Evolutionary conservation across 2,113 vertebrate genomes (phyloP).

Genomic region (Gadus chalcogrammus): DNA sequence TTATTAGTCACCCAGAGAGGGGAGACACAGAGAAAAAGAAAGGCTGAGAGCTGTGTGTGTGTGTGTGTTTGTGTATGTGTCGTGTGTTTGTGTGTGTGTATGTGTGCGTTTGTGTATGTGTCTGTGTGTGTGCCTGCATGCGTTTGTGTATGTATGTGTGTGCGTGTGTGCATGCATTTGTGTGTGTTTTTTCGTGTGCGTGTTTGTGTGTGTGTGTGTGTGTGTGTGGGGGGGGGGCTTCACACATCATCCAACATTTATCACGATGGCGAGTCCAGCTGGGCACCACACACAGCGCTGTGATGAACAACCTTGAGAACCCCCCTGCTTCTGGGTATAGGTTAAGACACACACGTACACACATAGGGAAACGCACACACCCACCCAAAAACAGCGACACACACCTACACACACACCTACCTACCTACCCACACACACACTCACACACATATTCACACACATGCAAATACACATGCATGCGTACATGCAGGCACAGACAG

Average conservation of each 20-base stretch:
- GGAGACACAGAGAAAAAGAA: too few relatives aligned
- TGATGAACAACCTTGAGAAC: constrained; percentile 11
- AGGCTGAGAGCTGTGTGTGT: not conserved
- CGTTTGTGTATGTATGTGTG: too few relatives aligned
- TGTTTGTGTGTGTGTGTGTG: not conserved
- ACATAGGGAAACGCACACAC: not conserved
- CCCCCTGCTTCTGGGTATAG: constrained; percentile 4
- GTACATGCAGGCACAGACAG: not conserved
- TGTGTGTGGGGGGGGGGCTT: not conserved
- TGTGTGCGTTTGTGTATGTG: too few relatives aligned
- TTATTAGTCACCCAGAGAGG: not conserved
- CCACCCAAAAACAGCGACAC: not conserved
- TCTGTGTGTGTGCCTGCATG: not conserved
- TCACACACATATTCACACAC: not conserved
- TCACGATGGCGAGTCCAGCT: constrained; percentile 13
- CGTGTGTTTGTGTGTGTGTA: too few relatives aligned
- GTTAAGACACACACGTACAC: constrained; percentile 2
- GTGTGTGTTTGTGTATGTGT: not conserved
- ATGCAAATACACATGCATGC: constrained; percentile 1
- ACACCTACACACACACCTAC: not conserved
- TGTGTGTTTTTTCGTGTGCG: too few relatives aligned
- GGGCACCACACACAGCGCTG: constrained; percentile 6
- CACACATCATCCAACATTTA: constrained; percentile 24
- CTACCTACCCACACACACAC: not conserved
- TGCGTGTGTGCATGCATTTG: too few relatives aligned